Percentiles rank a stretch among this genome's conserved stretches.
Conservation (phyloP, 2,113 vertebrate genomes). For the Nerophis lumbriciformis region DNA sequence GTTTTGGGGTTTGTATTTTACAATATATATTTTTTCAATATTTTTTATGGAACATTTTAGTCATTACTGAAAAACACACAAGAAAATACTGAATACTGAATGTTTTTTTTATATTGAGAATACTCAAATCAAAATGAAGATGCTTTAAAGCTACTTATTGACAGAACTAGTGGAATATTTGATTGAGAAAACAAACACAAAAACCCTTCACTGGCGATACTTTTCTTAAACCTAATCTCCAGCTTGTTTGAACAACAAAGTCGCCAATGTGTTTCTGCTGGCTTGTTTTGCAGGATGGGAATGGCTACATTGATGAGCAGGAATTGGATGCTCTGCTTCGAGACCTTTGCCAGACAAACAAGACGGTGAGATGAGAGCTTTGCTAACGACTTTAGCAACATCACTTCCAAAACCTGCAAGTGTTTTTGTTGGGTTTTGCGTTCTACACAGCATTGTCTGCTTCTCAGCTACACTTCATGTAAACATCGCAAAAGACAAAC, state of each 20-base stretch:
- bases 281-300: constrained; percentile 79
- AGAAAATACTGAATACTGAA: constrained; percentile 10
- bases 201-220: too few species aligned
- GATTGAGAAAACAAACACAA: too few species aligned
- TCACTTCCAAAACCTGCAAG: too few species aligned
- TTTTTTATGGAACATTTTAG: constrained; percentile 24
- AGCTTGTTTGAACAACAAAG: neutral
- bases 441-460: neutral
- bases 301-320: constrained; percentile 93
- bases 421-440: neutral
- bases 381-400: neutral
- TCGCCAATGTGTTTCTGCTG: constrained; percentile 7
- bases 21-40: constrained; percentile 18
- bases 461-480: too few species aligned
- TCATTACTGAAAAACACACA: constrained; percentile 16
- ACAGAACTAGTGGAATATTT: too few species aligned
- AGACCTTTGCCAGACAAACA: constrained; percentile 91
- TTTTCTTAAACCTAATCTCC: too few species aligned
- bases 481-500: neutral
- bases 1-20: too few species aligned
- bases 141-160: too few species aligned
- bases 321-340: constrained; percentile 91
- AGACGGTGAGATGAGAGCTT: constrained; percentile 76
- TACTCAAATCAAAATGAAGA: too few species aligned
- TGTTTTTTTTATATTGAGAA: too few species aligned